Base-by-base conservation (phyloP, 2,113 vertebrate genomes). In the Neotoma lepida region DNA sequence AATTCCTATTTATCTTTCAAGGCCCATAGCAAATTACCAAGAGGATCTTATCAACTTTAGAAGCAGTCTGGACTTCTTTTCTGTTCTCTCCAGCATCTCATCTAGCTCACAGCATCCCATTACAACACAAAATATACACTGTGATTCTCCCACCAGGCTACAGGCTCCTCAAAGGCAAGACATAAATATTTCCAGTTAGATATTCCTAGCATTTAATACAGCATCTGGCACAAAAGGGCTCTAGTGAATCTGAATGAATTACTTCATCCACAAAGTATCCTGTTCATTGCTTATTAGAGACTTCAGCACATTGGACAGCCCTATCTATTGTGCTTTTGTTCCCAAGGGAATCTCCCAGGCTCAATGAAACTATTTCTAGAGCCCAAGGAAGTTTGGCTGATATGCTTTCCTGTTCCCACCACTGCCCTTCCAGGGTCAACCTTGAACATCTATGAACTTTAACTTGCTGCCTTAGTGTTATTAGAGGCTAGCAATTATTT, bases 231-330 rank as follows among this genome's bases (percentile, higher is more conserved):
- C 41, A 58, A 61, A 63, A 56, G n/a, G 41, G 33, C 44, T 86
- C 44, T 28, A 94, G 64, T 81, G 81, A 90, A 89, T 24, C 33
- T 89, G 61, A 94, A 93, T 64, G 84, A 78, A 82, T 88, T 81
- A 81, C 68, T 93, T 89, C 30, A 94, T 33, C 49, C 61, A 94
- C 14, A 85, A 94, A 93, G 35, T 58, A 89, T 85, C 81, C 56
- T 85, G 56, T 58, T 95, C 87, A 96, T 39, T 82, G 33, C 81
- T 14, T 28, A 76, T 17, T 3, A 81, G 51, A 82, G 68, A 76
- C 44, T 17, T 80, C 33, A 91, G 28, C 74, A 78, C 20, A 80
- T 15, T 78, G 28, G 85, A 64, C 49, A 93, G 85, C 80, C 80
- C 35, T 71, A 87, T 49, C 39, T 93, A 76, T 26, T 91, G 22